These are phyloP conservation scores for Rhizomys pruinosus DNA, from an alignment of 2,113 vertebrate species.

Conservation along the genomic window DNA sequence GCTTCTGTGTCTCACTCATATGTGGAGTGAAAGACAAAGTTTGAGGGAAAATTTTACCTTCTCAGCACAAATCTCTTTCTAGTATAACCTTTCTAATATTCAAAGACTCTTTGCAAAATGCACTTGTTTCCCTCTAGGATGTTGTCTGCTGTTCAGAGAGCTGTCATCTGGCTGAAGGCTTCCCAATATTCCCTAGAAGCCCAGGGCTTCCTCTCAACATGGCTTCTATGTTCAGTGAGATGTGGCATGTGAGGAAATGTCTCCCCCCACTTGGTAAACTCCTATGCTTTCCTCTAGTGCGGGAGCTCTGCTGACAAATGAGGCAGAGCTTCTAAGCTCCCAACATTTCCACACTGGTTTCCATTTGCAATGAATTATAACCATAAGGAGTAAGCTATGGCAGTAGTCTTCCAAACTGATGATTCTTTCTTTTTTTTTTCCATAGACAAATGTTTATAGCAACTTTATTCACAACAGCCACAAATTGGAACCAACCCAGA, in stretches of 20 bases:
- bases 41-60: constrained; percentile 22
- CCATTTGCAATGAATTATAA: not conserved
- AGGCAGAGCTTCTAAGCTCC: not conserved
- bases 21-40: not conserved
- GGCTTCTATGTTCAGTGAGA: constrained; percentile 11
- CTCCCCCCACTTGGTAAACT: constrained; percentile 22
- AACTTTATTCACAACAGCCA: too few relatives aligned
- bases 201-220: constrained; percentile 12
- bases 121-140: constrained; percentile 46
- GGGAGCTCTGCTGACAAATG: not conserved
- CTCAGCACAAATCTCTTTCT: not conserved
- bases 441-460: too few relatives aligned
- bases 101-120: constrained; percentile 7
- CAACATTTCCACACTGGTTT: constrained; percentile 39
- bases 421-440: too few relatives aligned
- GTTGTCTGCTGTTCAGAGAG: constrained; percentile 1
- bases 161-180: constrained; percentile 45
- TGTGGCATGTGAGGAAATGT: not conserved
- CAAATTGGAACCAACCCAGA: too few relatives aligned
- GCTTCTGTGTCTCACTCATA: constrained; percentile 42
- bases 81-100: constrained; percentile 7
- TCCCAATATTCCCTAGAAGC: constrained; percentile 33
- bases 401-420: not conserved
- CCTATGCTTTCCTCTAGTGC: constrained; percentile 15
- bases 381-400: not conserved